phyloP scores from a whole-genome alignment of 2,888 invertebrate species.

The Bembecia ichneumoniformis region DNA sequence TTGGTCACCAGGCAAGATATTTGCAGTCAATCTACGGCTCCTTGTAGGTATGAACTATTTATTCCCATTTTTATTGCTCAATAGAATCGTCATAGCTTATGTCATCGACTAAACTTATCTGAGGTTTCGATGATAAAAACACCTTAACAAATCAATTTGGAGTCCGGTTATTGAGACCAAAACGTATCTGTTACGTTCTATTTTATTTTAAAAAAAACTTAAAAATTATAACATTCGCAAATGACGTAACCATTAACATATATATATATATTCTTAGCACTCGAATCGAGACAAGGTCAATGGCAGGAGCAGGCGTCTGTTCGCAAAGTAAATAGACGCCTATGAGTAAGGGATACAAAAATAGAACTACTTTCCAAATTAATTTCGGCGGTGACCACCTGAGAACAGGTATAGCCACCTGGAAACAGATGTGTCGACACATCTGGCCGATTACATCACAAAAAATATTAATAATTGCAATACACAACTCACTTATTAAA shows the following conservation, averaged over 20 bases:
- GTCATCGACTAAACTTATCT: background rate
- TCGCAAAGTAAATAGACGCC: slow-evolving; percentile 52
- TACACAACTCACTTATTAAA: background rate
- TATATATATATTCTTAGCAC: background rate
- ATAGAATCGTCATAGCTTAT: background rate
- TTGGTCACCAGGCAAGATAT: slow-evolving; percentile 86
- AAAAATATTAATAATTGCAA: slow-evolving; percentile 1
- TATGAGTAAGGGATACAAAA: slow-evolving; percentile 54
- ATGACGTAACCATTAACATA: background rate
- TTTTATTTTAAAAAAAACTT: background rate
- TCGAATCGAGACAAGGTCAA: slow-evolving; percentile 50
- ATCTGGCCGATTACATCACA: slow-evolving; percentile 12
- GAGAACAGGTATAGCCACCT: slow-evolving; percentile 28
- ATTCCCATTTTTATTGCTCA: background rate
- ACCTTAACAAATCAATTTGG: background rate
- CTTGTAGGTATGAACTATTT: slow-evolving; percentile 60
- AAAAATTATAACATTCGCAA: background rate
- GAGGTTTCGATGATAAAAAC: background rate
- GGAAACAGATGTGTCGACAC: background rate
- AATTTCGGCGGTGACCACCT: slow-evolving; percentile 33
- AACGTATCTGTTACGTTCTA: background rate
- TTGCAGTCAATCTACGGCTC: slow-evolving; percentile 73
- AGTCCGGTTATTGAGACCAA: background rate
- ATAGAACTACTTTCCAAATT: slow-evolving; percentile 56
- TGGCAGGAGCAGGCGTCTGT: slow-evolving; percentile 57